Evolutionary conservation across 2,797 vertebrate genomes (phyloP).

Genomic region (Hyperoplus immaculatus): DNA sequence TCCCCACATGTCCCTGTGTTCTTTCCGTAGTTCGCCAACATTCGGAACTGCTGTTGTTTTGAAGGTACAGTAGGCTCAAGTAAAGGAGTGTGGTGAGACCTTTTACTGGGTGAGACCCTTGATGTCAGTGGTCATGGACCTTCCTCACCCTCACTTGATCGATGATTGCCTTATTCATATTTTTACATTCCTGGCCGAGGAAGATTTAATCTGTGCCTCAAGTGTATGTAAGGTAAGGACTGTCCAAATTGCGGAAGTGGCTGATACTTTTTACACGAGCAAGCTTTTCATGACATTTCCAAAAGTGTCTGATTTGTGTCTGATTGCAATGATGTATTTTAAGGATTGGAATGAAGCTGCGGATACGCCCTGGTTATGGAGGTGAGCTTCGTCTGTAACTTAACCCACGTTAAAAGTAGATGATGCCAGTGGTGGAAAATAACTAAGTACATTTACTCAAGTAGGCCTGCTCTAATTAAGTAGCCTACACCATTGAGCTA

Average conservation of each 20-base stretch:
- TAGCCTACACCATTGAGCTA: too few species aligned
- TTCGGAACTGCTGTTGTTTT: background rate
- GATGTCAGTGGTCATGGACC: constrained; percentile 57
- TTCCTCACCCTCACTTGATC: constrained; percentile 48
- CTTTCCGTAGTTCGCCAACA: constrained; percentile 60
- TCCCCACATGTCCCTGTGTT: constrained; percentile 14
- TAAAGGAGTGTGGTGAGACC: too few species aligned
- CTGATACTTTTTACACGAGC: background rate
- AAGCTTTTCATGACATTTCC: background rate
- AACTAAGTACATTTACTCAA: background rate
- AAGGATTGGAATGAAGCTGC: constrained; percentile 80
- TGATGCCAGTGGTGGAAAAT: background rate
- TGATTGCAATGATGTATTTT: constrained; percentile 3
- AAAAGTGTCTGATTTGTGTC: background rate
- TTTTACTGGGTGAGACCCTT: fast-evolving
- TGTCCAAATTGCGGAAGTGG: constrained; percentile 68
- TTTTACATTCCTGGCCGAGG: constrained; percentile 81
- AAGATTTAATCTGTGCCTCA: constrained; percentile 81
- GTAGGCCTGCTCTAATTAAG: background rate
- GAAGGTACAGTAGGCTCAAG: fast-evolving
- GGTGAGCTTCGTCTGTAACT: constrained; percentile 57
- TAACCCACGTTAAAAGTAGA: too few species aligned
- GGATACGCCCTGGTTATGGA: constrained; percentile 82
- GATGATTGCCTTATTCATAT: constrained; percentile 82
- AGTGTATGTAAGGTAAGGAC: constrained; percentile 84